phyloP scores from a whole-genome alignment of 2,888 invertebrate species.

The Microchrysa polita region DNA sequence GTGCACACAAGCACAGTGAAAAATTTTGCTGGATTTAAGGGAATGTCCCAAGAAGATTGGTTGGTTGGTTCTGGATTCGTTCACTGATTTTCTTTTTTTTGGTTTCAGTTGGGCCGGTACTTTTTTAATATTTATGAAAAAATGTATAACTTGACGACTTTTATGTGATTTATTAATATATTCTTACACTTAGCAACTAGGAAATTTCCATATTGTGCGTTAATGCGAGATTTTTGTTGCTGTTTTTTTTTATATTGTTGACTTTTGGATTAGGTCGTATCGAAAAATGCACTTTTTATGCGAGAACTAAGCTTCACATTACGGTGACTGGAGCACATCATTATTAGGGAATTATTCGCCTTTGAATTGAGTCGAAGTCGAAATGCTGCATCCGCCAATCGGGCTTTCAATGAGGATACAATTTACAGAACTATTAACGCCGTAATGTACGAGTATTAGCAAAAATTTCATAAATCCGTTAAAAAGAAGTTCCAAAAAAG shows the following conservation, averaged over 20 bases:
- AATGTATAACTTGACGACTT: not conserved
- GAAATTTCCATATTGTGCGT: constrained; percentile 42
- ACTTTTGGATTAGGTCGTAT: constrained; percentile 15
- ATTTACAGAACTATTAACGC: too few species aligned
- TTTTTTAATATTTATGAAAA: constrained; percentile 18
- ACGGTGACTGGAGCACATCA: constrained; percentile 11
- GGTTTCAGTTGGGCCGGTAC: not conserved
- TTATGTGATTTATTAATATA: constrained; percentile 4
- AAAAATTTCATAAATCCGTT: not conserved
- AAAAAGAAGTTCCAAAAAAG: not conserved
- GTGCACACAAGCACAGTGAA: too few species aligned
- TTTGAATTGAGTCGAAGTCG: too few species aligned
- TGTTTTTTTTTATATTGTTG: too few species aligned
- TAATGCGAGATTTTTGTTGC: not conserved
- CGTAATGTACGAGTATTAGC: too few species aligned
- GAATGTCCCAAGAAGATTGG: constrained; percentile 3
- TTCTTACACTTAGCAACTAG: constrained; percentile 27
- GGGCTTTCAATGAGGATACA: too few species aligned
- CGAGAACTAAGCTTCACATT: constrained; percentile 10
- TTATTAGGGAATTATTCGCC: constrained; percentile 16
- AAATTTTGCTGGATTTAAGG: constrained; percentile 14
- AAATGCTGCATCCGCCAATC: too few species aligned
- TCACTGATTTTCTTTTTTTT: too few species aligned
- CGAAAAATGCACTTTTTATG: constrained; percentile 37
- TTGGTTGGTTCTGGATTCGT: not conserved